These are phyloP conservation scores for Lithosia quadra DNA, from an alignment of 2,888 invertebrate genomes.

Conservation along the genomic window DNA sequence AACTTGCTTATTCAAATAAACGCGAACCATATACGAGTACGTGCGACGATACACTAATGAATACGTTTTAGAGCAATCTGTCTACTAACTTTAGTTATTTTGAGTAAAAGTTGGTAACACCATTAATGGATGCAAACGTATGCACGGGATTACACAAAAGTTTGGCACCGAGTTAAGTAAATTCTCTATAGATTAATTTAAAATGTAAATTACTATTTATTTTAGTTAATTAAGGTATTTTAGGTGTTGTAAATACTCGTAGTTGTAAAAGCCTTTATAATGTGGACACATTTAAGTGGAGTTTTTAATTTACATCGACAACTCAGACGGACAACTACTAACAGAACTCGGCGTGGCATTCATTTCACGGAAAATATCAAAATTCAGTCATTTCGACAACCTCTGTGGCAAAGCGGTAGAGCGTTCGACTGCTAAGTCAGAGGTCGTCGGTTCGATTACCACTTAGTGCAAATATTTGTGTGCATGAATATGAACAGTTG, in stretches of 20 bases:
- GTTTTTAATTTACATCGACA: too few relatives aligned
- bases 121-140: slow-evolving; percentile 29
- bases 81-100: slow-evolving; percentile 14
- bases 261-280: neutral
- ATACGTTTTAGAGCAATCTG: slow-evolving; percentile 6
- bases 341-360: too few relatives aligned
- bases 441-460: too few relatives aligned
- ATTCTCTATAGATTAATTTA: slow-evolving; percentile 3
- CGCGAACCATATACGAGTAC: neutral
- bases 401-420: too few relatives aligned
- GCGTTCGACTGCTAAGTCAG: too few relatives aligned
- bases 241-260: neutral
- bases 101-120: neutral
- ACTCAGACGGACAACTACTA: too few relatives aligned
- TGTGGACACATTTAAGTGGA: too few relatives aligned
- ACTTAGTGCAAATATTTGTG: too few relatives aligned
- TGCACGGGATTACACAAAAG: slow-evolving; percentile 25
- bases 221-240: neutral
- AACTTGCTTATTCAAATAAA: slow-evolving; percentile 5
- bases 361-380: too few relatives aligned
- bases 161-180: slow-evolving; percentile 19
- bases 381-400: too few relatives aligned
- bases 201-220: neutral
- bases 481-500: too few relatives aligned
- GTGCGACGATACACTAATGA: neutral